These are phyloP conservation scores for Aphaenogaster floridana DNA, from an alignment of 1,140 invertebrate species.

Conservation along the genomic window DNA sequence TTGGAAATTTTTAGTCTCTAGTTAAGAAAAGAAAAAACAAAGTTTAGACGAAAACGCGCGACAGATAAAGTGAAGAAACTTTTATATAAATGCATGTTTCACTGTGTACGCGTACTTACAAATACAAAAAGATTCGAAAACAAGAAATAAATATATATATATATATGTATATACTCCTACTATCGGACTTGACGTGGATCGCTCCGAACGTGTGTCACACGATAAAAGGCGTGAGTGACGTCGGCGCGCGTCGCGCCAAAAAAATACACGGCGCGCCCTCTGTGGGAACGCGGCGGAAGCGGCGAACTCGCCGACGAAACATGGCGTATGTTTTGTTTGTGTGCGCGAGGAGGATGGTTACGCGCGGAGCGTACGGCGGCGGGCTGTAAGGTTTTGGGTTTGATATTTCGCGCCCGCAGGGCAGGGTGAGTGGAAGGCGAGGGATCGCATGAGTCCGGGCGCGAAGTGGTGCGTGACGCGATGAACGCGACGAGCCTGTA, in stretches of 20 bases:
- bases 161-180: no score
- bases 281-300: not conserved
- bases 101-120: not conserved
- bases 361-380: slow-evolving; percentile 71
- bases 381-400: not conserved
- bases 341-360: slow-evolving; percentile 76
- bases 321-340: slow-evolving; percentile 85
- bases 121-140: not conserved
- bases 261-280: not conserved
- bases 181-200: not conserved
- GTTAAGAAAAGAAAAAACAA: not conserved
- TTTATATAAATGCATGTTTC: not conserved
- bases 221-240: not conserved
- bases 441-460: slow-evolving; percentile 28
- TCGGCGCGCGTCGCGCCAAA: not conserved
- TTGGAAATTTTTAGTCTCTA: not conserved
- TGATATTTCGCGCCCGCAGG: slow-evolving; percentile 29
- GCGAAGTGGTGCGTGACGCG: slow-evolving; percentile 57
- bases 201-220: not conserved
- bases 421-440: not conserved
- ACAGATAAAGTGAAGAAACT: not conserved
- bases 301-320: slow-evolving; percentile 57
- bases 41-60: not conserved
- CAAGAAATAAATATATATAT: not conserved
- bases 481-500: slow-evolving; percentile 96